Conservation (phyloP, 2,797 vertebrate species). For the Carduelis carduelis region DNA sequence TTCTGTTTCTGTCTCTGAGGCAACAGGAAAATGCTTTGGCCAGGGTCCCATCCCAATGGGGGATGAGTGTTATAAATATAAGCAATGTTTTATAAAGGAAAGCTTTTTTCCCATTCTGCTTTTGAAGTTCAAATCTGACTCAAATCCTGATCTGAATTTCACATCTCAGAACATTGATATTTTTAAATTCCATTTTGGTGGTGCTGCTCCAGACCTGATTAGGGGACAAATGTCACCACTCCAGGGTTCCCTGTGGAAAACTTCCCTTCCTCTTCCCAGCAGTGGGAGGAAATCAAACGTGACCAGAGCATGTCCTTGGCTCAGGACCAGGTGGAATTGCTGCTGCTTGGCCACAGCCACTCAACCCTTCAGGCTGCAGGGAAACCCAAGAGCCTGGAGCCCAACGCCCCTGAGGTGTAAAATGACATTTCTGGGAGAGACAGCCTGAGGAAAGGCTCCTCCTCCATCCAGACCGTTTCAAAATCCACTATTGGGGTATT, state of each 20-base stretch:
- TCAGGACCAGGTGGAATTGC: background rate
- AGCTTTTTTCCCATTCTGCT: background rate
- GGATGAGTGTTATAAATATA: background rate
- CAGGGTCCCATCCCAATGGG: background rate
- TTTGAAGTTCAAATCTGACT: background rate
- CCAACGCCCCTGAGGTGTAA: background rate
- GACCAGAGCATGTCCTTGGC: background rate
- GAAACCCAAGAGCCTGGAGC: background rate
- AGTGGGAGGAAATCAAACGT: background rate
- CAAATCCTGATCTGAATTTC: background rate
- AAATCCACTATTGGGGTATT: background rate
- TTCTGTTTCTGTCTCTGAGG: background rate
- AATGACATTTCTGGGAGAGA: background rate
- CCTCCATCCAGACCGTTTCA: background rate
- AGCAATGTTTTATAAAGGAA: background rate
- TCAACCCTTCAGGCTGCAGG: background rate
- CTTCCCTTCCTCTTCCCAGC: background rate
- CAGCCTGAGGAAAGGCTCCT: background rate
- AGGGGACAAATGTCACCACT: background rate
- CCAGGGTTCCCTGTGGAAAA: background rate
- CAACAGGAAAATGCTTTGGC: background rate
- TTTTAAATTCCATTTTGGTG: background rate
- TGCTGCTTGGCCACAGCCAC: background rate
- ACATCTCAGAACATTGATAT: background rate
- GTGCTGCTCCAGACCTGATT: background rate